Evolutionary conservation across 2,797 vertebrate genomes (phyloP), one percentile per base, ranked within the genome.

Genomic region (Epinephelus malabaricus): DNA sequence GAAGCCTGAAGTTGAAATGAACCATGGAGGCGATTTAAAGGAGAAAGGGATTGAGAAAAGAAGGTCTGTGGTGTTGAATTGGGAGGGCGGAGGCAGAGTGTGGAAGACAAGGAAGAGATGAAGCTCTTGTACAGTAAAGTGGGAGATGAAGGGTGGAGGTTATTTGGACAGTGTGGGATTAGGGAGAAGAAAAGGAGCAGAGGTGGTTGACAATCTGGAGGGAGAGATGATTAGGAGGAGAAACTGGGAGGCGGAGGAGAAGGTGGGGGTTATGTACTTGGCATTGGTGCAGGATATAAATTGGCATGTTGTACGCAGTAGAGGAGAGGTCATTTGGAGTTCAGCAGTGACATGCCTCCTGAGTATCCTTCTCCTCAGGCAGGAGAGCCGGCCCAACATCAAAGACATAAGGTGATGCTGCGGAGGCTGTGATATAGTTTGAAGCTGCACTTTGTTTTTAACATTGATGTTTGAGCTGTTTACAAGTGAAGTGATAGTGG

Each of bases 1-100:
- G 40, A 76, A 81, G 87, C 89, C 79, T 86, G 80, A 81, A 90
- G 85, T 86, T 76, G 76, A 92, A 92, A 88, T 89, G 79, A 93
- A 87, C 84, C 85, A 69, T 86, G 87, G 83, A 66, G 82, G 83
- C 21, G 59, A 89, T 82, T 93, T 89, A 89, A 88, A 86, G 86
- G 79, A 82, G 76, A 86, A 91, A 75, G 51, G 60, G 70, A 62
- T 76, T 71, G 81, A 75, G 68, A 66, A 74, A 69, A 66, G 62
- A 64, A 40, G 27, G 34, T 54, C 7, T 49, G 63, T 47, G 47
- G 21, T 21, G 47, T 54, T 46, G 69, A 80, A 72, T 23, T 47
- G 27, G 51, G 51, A 58, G 43, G 53, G 38, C 49, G 60, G 62
- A 78, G 74, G 55, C 77, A 65, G 69, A 65, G 54, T 63, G 61